A percentile compares a stretch with the other conserved stretches of the same genome.
phyloP scores from a whole-genome alignment of 2,888 invertebrate genomes.

The Hydroisotoma schaefferi region DNA sequence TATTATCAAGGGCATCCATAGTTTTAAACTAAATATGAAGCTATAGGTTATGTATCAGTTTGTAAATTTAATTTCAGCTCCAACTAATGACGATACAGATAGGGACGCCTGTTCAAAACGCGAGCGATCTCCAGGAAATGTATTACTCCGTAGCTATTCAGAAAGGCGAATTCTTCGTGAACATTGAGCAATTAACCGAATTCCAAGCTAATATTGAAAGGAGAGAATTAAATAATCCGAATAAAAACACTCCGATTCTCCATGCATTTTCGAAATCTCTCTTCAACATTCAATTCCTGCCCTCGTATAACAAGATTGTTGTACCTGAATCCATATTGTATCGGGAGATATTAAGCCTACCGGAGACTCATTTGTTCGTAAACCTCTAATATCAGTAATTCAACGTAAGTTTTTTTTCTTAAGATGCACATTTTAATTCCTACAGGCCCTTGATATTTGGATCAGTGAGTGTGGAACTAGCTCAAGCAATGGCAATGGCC shows the following conservation, averaged over 20 bases:
- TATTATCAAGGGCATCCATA: not conserved
- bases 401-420: not conserved
- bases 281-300: constrained; percentile 52
- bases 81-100: constrained; percentile 54
- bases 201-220: constrained; percentile 55
- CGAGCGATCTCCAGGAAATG: constrained; percentile 53
- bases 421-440: constrained; percentile 10
- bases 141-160: constrained; percentile 55
- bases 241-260: constrained; percentile 51
- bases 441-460: constrained; percentile 57
- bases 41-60: too few relatives aligned
- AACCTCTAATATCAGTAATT: not conserved
- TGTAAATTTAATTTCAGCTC: constrained; percentile 53
- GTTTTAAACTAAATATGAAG: not conserved
- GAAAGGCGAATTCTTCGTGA: constrained; percentile 57
- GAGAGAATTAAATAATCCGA: constrained; percentile 51
- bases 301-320: constrained; percentile 55
- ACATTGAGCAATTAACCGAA: constrained; percentile 54
- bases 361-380: constrained; percentile 26
- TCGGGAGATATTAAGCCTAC: constrained; percentile 22
- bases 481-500: constrained; percentile 54
- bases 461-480: constrained; percentile 52
- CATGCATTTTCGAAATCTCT: constrained; percentile 18
- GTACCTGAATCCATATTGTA: constrained; percentile 55
- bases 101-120: constrained; percentile 53